Evolutionary conservation across 2,113 vertebrate species (phyloP).

Genomic region (Hiodon tergisus): DNA sequence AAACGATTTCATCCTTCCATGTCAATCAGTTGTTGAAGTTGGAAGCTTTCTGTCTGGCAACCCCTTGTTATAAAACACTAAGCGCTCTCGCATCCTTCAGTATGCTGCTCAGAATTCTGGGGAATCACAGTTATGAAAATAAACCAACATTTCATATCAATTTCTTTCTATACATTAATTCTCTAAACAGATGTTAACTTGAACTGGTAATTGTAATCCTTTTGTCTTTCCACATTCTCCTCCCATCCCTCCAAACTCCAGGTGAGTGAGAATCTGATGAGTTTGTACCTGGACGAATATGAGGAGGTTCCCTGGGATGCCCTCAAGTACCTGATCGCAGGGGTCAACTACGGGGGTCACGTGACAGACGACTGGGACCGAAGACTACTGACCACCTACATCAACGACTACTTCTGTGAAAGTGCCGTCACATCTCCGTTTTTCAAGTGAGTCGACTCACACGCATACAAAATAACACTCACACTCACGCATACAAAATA

Average conservation of each 20-base stretch:
- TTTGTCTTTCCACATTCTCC: neutral
- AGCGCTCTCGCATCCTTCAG: too few relatives aligned
- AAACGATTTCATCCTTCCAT: too few relatives aligned
- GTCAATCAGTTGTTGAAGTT: too few relatives aligned
- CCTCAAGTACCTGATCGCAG: slow-evolving; percentile 77
- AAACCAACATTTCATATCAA: neutral
- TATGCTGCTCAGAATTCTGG: too few relatives aligned
- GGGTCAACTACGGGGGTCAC: slow-evolving; percentile 80
- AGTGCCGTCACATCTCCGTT: slow-evolving; percentile 53
- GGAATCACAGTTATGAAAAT: neutral
- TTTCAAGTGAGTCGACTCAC: slow-evolving; percentile 61
- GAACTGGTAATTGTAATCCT: neutral
- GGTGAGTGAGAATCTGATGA: slow-evolving; percentile 79
- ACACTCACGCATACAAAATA: neutral
- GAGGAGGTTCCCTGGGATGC: slow-evolving; percentile 83
- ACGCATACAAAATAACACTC: neutral
- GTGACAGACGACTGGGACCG: slow-evolving; percentile 83
- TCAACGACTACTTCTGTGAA: slow-evolving; percentile 80
- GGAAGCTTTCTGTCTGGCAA: too few relatives aligned
- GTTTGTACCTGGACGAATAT: slow-evolving; percentile 76
- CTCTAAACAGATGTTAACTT: neutral
- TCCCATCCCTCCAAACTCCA: slow-evolving; percentile 24
- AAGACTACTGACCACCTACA: slow-evolving; percentile 78
- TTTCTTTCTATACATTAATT: neutral
- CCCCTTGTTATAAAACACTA: too few relatives aligned